Base-by-base conservation (phyloP, 2,888 invertebrate genomes). In the Diaperis boleti region DNA sequence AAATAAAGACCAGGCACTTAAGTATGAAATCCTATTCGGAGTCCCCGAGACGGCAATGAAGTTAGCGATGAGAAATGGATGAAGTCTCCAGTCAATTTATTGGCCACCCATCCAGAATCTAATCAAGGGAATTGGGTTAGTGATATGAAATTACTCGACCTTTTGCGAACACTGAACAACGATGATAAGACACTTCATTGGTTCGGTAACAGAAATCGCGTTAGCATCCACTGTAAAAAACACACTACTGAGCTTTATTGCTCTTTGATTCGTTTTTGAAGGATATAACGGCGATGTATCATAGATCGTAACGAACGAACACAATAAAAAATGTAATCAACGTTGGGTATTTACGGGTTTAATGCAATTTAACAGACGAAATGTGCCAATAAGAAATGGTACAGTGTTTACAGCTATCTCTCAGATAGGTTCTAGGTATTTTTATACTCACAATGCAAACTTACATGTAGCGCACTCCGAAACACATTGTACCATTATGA, bases 111-210 rank as follows among this genome's bases (percentile, higher is more conserved):
- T 76, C 78, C 78, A 76, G 79, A 81, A 81, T 81, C 80, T 80
- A 81, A 81, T 81, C 79, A 80, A 75, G 77, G 76, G 79, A 80
- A 80, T 81, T 79, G 79, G 76, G 80, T 80, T 81, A 80, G 79
- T 78, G 80, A 79, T 80, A 80, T 79, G 79, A 78, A 79, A 79
- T 80, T 79, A 78, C 78, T 70, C 72, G 69, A 66, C 62, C 73
- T 72, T 73, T 74, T 68, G 72, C 72, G 73, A 78, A 74, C 76
- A 73, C 79, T 79, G 80, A 79, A 79, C 78, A 77, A 76, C 76
- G 77, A 76, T 76, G 80, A 81, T 81, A 80, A 80, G 79, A 76
- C 80, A 77, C 78, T 78, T 76, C 78, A 76, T 76, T 78, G 78
- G 75, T 70, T 73, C 69, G 69, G 72, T 72, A 70, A 74, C 72